Evolutionary conservation across 2,888 invertebrate genomes (phyloP).

Genomic region (Myopa testacea): DNA sequence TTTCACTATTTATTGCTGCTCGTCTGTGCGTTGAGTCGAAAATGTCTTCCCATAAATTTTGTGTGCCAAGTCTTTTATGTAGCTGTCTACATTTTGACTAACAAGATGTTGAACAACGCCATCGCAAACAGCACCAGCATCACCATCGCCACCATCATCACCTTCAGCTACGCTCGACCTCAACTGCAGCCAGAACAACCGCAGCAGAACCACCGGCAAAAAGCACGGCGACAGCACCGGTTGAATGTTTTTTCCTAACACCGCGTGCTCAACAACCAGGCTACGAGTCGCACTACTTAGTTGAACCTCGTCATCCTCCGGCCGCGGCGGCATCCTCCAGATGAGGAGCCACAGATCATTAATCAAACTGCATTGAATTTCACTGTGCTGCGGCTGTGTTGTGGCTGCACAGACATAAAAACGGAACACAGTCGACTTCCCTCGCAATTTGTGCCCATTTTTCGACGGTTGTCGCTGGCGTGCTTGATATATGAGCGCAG

Average conservation of each 20-base stretch:
- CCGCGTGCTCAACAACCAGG: not conserved
- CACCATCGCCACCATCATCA: constrained; percentile 21
- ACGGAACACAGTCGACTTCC: not conserved
- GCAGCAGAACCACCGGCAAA: not conserved
- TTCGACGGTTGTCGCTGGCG: not conserved
- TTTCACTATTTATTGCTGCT: constrained; percentile 26
- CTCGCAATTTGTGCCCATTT: not conserved
- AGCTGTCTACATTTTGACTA: constrained; percentile 18
- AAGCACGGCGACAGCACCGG: not conserved
- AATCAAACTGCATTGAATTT: not conserved
- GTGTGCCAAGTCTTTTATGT: not conserved
- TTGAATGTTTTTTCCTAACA: not conserved
- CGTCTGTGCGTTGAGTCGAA: constrained; percentile 7
- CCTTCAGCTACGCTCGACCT: not conserved
- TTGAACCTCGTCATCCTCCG: not conserved
- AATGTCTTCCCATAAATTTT: constrained; percentile 31
- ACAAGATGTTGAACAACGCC: constrained; percentile 31
- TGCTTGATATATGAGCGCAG: not conserved
- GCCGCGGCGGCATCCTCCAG: not conserved
- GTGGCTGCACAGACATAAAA: not conserved
- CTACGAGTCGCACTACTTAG: not conserved
- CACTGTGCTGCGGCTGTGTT: not conserved
- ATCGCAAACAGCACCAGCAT: constrained; percentile 38
- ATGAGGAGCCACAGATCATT: not conserved
- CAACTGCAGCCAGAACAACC: not conserved